Percentiles rank a stretch among this genome's conserved stretches.
These are phyloP conservation scores for Eupithecia insigniata DNA, from an alignment of 2,888 invertebrate species.

Conservation along the genomic window DNA sequence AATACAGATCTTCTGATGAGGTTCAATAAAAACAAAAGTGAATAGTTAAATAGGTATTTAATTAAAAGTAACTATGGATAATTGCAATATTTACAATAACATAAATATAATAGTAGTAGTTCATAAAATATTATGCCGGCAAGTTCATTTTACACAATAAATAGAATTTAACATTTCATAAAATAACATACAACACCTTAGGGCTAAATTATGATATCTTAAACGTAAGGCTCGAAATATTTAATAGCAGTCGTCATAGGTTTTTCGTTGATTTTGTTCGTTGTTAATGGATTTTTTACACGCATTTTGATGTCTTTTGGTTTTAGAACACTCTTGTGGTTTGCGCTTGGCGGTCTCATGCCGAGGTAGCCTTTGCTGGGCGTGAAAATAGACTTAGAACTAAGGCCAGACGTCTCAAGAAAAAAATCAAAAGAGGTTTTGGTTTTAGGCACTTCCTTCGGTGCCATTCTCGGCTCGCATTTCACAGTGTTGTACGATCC, in stretches of 20 bases:
- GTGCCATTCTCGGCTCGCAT: slow-evolving; percentile 74
- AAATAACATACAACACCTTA: slow-evolving; percentile 51
- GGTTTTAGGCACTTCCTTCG: slow-evolving; percentile 67
- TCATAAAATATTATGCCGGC: slow-evolving; percentile 77
- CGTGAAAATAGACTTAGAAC: slow-evolving; percentile 90
- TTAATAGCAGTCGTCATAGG: slow-evolving; percentile 83
- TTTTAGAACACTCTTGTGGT: slow-evolving; percentile 90
- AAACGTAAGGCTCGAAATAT: slow-evolving; percentile 83
- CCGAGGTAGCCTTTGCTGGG: slow-evolving; percentile 69
- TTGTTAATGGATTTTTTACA: slow-evolving; percentile 86
- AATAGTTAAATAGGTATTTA: slow-evolving; percentile 57
- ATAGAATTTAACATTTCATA: slow-evolving; percentile 69
- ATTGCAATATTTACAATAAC: slow-evolving; percentile 71
- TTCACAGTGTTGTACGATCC: slow-evolving; percentile 79
- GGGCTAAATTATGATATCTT: slow-evolving; percentile 53
- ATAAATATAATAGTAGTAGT: slow-evolving; percentile 71
- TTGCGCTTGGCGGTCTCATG: slow-evolving; percentile 86
- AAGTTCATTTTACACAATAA: slow-evolving; percentile 80
- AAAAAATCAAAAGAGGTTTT: slow-evolving; percentile 88
- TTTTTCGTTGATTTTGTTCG: slow-evolving; percentile 84
- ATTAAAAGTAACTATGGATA: slow-evolving; percentile 32
- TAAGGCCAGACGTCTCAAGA: slow-evolving; percentile 90
- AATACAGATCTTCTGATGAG: background rate
- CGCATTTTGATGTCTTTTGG: slow-evolving; percentile 91
- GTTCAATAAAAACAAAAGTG: slow-evolving; percentile 17